phyloP scores from a whole-genome alignment of 1,140 invertebrate species.

The Antheraea pernyi region DNA sequence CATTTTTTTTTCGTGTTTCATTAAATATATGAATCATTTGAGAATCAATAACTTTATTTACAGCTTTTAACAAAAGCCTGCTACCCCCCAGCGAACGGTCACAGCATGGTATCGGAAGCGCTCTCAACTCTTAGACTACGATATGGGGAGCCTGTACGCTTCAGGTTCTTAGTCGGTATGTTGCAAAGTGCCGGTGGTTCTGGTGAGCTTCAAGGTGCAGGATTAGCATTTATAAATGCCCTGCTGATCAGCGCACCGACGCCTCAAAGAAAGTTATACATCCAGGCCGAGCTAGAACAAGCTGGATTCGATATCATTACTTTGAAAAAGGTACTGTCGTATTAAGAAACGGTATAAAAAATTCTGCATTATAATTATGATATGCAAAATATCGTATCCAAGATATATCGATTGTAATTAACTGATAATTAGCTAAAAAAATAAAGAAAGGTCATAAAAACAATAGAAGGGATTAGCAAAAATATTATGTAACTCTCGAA shows the following conservation, averaged over 20 bases:
- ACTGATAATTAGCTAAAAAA: too few relatives aligned
- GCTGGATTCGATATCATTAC: conserved; percentile 88
- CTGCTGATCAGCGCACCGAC: conserved; percentile 87
- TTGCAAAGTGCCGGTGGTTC: conserved; percentile 86
- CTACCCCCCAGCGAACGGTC: conserved; percentile 85
- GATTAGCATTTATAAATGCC: conserved; percentile 91
- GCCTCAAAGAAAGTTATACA: conserved; percentile 89
- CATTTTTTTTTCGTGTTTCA: too few relatives aligned
- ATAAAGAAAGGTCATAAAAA: too few relatives aligned
- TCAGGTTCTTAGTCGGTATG: conserved; percentile 93
- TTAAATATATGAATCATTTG: too few relatives aligned
- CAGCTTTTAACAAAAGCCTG: conserved; percentile 89
- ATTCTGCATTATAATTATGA: too few relatives aligned
- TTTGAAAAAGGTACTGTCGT: conserved; percentile 80
- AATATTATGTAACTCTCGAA: too few relatives aligned
- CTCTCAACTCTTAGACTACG: conserved; percentile 92
- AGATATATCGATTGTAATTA: too few relatives aligned
- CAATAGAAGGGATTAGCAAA: too few relatives aligned
- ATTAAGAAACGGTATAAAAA: too few relatives aligned
- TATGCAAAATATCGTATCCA: too few relatives aligned
- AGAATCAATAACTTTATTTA: conserved; percentile 16
- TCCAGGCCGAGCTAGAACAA: conserved; percentile 93
- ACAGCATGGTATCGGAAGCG: conserved; percentile 92
- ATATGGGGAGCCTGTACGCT: conserved; percentile 95
- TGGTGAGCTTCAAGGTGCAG: conserved; percentile 88